Conservation (phyloP, 2,797 vertebrate species). For the Tenualosa ilisha region DNA sequence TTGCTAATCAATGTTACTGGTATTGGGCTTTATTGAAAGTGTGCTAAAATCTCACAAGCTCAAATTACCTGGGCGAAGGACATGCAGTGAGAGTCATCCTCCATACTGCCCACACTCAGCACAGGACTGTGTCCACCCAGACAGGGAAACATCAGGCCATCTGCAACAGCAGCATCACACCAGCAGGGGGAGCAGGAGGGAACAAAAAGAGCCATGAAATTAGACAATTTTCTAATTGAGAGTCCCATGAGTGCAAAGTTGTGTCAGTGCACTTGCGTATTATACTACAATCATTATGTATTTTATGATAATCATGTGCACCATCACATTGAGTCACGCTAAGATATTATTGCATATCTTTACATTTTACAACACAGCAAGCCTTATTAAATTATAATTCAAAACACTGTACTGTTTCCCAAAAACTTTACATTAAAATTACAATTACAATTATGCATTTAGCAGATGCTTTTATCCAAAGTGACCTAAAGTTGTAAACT, state of each 20-base stretch:
- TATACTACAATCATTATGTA: no score
- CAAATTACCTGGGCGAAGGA: conserved; percentile 94
- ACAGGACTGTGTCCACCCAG: conserved; percentile 72
- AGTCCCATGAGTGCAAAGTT: no score
- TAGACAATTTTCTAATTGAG: background rate
- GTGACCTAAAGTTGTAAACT: no score
- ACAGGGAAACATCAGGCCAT: conserved; percentile 76
- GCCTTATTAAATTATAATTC: no score
- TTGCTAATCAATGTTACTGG: background rate
- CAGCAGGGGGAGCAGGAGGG: background rate
- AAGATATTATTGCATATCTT: no score
- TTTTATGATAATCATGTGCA: no score
- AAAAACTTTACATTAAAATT: no score
- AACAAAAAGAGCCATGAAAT: background rate
- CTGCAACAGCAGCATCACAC: conserved; percentile 67
- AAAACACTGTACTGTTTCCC: no score
- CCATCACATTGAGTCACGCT: no score
- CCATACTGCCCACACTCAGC: conserved; percentile 78
- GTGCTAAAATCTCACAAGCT: background rate
- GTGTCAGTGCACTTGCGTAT: background rate
- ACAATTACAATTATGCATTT: no score
- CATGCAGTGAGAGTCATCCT: conserved; percentile 90
- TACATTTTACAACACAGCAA: no score
- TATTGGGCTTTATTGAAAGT: background rate
- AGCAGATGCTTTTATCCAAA: no score